These are phyloP conservation scores for Mystacornis crossleyi DNA, from an alignment of 2,113 vertebrate genomes.

Conservation along the genomic window DNA sequence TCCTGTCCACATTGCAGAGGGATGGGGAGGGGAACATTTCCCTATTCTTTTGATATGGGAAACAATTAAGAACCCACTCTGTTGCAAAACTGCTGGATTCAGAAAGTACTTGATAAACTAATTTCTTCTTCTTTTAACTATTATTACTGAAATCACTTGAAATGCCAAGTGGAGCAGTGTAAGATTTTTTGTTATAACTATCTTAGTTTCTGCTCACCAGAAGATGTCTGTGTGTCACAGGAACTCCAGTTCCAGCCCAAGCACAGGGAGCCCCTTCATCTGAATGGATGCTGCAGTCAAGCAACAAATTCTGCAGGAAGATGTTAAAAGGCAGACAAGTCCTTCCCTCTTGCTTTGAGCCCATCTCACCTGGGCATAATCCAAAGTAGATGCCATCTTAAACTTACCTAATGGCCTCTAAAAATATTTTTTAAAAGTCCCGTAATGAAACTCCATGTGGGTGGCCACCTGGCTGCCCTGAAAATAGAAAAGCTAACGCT, in stretches of 20 bases:
- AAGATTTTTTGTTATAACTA: background rate
- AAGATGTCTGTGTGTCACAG: background rate
- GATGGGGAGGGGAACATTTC: background rate
- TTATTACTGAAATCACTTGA: background rate
- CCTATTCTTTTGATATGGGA: background rate
- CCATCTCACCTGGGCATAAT: background rate
- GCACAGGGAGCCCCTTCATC: background rate
- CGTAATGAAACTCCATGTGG: background rate
- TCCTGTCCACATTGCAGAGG: background rate
- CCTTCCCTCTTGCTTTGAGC: background rate
- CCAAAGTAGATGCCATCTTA: background rate
- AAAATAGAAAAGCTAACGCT: constrained; percentile 3
- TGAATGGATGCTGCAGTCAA: background rate
- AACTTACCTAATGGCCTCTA: background rate
- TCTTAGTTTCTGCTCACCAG: background rate
- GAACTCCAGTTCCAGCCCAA: background rate
- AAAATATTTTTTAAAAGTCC: background rate
- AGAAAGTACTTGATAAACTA: background rate
- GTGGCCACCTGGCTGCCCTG: background rate
- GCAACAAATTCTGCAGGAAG: background rate
- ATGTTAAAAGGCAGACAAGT: background rate
- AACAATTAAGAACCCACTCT: background rate
- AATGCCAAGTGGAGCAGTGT: too few relatives aligned
- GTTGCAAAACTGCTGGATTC: background rate
- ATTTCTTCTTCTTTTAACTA: background rate